phyloP scores from a whole-genome alignment of 2,113 vertebrate species.

The Trachemys scripta region DNA sequence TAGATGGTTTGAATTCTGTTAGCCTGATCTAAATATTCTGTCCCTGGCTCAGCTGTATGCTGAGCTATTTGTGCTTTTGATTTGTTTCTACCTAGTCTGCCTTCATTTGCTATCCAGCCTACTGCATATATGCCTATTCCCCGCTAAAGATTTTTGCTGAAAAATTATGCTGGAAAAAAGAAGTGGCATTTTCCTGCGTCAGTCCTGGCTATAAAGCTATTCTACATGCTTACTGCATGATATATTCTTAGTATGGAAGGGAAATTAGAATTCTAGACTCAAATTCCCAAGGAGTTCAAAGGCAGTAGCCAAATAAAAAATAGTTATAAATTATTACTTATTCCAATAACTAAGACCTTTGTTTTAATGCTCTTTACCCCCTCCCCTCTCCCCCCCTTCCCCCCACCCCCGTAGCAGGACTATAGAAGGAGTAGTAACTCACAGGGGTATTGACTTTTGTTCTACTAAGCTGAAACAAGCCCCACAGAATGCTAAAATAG shows the following conservation, averaged over 20 bases:
- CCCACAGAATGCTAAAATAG: not conserved
- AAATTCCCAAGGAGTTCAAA: not conserved
- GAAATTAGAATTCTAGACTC: conserved; percentile 19
- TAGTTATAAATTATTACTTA: not conserved
- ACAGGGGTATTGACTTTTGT: not conserved
- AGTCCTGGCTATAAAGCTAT: not conserved
- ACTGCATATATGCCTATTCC: not conserved
- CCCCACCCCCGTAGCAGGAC: not conserved
- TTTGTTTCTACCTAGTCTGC: not conserved
- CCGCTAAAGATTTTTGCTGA: not conserved
- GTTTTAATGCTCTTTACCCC: not conserved
- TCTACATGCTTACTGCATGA: not conserved
- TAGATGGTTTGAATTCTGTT: not conserved
- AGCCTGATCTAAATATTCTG: not conserved
- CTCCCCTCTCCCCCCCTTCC: not conserved
- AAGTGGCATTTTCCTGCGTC: not conserved
- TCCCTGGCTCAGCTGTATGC: not conserved
- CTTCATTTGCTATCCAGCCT: not conserved
- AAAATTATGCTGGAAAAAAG: not conserved
- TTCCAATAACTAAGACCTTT: not conserved
- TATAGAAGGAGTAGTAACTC: not conserved
- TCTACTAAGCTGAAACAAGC: not conserved
- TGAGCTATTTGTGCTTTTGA: not conserved
- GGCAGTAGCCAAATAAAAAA: conserved; percentile 9
- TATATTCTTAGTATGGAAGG: not conserved